phyloP scores from a whole-genome alignment of 2,888 invertebrate genomes.

The Tillus elongatus region DNA sequence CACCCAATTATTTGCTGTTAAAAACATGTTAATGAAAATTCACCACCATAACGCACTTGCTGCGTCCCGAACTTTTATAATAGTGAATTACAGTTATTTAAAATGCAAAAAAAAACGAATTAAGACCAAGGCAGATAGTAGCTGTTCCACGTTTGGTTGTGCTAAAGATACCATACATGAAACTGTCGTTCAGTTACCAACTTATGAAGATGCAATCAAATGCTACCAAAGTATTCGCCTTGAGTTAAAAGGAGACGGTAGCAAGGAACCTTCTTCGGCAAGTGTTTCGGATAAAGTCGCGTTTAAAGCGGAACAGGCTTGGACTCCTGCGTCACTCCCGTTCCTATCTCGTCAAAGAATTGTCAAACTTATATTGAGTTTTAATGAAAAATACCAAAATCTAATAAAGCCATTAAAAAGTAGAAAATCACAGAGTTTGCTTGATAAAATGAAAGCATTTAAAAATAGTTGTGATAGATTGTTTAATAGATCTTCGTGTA shows the following conservation, averaged over 20 bases:
- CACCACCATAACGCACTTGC: too few species aligned
- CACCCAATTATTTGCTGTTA: too few species aligned
- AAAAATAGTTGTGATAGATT: conserved; percentile 5
- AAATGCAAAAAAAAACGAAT: too few species aligned
- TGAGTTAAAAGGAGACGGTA: conserved; percentile 8
- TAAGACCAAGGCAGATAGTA: too few species aligned
- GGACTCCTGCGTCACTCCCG: not conserved
- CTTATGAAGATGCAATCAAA: conserved; percentile 5
- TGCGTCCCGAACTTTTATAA: too few species aligned
- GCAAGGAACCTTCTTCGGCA: too few species aligned
- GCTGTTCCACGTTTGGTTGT: too few species aligned
- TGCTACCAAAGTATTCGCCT: conserved; percentile 3
- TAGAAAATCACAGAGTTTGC: not conserved
- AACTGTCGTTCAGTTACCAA: conserved; percentile 5
- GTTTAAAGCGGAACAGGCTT: not conserved
- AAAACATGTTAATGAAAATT: too few species aligned
- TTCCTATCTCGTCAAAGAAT: too few species aligned
- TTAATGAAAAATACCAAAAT: conserved; percentile 7
- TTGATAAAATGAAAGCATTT: conserved; percentile 3
- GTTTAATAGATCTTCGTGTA: conserved; percentile 10
- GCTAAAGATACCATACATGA: too few species aligned
- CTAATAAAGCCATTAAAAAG: conserved; percentile 6
- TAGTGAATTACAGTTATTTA: too few species aligned
- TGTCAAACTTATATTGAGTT: not conserved
- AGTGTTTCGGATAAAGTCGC: conserved; percentile 3